These are phyloP conservation scores for Lophius americanus DNA, from an alignment of 2,797 vertebrate genomes.

Conservation along the genomic window DNA sequence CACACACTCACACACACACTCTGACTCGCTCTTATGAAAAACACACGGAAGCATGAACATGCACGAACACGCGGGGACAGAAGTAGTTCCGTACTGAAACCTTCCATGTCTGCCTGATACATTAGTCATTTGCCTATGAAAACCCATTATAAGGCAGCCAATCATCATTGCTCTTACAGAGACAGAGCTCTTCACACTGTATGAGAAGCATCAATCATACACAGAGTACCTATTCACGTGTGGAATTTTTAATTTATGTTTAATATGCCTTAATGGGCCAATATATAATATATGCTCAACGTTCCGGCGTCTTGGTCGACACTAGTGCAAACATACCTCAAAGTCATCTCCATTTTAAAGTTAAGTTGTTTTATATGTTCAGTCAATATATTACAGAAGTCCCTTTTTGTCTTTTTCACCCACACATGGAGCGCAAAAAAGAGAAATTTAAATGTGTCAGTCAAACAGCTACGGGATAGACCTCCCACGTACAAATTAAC, in stretches of 20 bases:
- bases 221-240: slow-evolving; percentile 61
- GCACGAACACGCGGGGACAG: slow-evolving; percentile 28
- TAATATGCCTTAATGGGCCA: slow-evolving; percentile 75
- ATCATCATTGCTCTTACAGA: slow-evolving; percentile 75
- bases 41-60: slow-evolving; percentile 12
- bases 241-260: slow-evolving; percentile 75
- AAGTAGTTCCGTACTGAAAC: slow-evolving; percentile 54
- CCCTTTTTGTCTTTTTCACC: slow-evolving; percentile 17
- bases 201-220: slow-evolving; percentile 77
- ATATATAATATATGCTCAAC: slow-evolving; percentile 64
- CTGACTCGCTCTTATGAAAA: slow-evolving; percentile 4
- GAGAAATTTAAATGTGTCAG: slow-evolving; percentile 61
- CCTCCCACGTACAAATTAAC: slow-evolving; percentile 35
- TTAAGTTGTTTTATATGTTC: slow-evolving; percentile 58
- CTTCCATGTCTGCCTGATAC: slow-evolving; percentile 58
- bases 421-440: slow-evolving; percentile 49
- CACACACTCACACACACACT: slow-evolving; percentile 22
- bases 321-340: slow-evolving; percentile 53
- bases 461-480: slow-evolving; percentile 50
- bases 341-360: slow-evolving; percentile 67
- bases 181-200: slow-evolving; percentile 58
- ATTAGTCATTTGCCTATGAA: slow-evolving; percentile 73
- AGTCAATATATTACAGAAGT: slow-evolving; percentile 43
- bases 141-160: slow-evolving; percentile 74
- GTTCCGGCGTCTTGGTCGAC: slow-evolving; percentile 50